phyloP scores from a whole-genome alignment of 2,888 invertebrate species.

The Beris chalybata region DNA sequence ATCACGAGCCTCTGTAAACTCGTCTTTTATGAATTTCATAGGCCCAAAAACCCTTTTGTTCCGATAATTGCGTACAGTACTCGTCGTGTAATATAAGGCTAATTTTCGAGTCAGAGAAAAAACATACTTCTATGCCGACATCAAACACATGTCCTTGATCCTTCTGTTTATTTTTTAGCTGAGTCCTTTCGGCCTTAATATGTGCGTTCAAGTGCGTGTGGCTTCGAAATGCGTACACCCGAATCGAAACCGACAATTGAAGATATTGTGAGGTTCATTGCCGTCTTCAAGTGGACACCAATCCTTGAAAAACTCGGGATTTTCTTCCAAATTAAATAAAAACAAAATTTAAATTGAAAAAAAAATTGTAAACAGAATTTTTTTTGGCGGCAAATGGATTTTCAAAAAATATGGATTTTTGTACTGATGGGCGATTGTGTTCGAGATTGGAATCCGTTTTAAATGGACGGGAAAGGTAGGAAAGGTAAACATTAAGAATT shows the following conservation, averaged over 20 bases:
- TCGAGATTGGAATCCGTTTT: no score
- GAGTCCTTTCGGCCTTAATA: conserved; percentile 15
- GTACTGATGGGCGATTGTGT: no score
- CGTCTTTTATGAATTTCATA: background rate
- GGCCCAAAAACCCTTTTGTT: conserved; percentile 12
- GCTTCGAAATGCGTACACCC: conserved; percentile 5
- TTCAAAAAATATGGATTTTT: no score
- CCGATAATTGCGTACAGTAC: background rate
- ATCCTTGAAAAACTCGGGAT: no score
- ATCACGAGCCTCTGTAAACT: conserved; percentile 7
- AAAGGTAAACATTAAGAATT: no score
- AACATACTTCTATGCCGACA: conserved; percentile 1
- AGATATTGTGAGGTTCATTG: no score
- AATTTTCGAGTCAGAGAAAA: conserved; percentile 4
- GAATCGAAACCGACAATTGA: background rate
- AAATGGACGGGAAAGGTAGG: no score
- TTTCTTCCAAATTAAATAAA: no score
- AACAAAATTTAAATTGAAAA: no score
- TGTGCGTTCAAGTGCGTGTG: conserved; percentile 18
- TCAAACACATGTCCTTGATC: conserved; percentile 17
- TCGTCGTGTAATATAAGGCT: background rate
- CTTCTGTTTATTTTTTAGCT: background rate
- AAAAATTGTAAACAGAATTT: no score
- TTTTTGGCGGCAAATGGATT: no score
- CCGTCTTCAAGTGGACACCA: no score